phyloP scores from a whole-genome alignment of 2,888 invertebrate genomes.

The Cephalotes varians region DNA sequence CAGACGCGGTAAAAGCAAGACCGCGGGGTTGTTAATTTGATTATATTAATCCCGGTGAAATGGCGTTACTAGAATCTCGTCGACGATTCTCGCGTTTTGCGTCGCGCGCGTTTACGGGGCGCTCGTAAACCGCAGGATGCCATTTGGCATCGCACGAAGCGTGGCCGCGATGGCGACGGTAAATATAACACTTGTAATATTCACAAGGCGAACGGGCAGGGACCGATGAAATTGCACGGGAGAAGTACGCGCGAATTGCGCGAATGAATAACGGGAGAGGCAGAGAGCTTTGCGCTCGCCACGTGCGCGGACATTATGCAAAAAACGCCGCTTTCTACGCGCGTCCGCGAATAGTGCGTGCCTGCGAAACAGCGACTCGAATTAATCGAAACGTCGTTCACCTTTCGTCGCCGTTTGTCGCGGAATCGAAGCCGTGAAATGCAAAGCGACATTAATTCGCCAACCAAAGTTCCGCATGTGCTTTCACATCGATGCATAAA shows the following conservation, averaged over 20 bases:
- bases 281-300: slow-evolving; percentile 27
- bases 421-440: neutral
- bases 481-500: neutral
- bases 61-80: neutral
- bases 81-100: slow-evolving; percentile 7
- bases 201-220: neutral
- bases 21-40: slow-evolving; percentile 9
- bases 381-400: slow-evolving; percentile 39
- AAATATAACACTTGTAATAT: slow-evolving; percentile 45
- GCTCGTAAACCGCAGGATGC: slow-evolving; percentile 47
- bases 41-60: slow-evolving; percentile 22
- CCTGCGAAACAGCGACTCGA: neutral
- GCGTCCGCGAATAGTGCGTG: neutral
- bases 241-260: neutral
- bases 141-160: slow-evolving; percentile 41
- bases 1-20: neutral
- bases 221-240: slow-evolving; percentile 15
- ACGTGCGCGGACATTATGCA: slow-evolving; percentile 55
- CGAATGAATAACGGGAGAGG: slow-evolving; percentile 7
- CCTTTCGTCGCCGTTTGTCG: neutral
- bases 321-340: slow-evolving; percentile 3
- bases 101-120: slow-evolving; percentile 48
- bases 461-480: neutral
- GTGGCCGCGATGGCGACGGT: slow-evolving; percentile 24
- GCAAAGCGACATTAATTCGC: neutral